Evolutionary conservation across 2,113 vertebrate genomes (phyloP).

Genomic region (Halcyon malimbica): DNA sequence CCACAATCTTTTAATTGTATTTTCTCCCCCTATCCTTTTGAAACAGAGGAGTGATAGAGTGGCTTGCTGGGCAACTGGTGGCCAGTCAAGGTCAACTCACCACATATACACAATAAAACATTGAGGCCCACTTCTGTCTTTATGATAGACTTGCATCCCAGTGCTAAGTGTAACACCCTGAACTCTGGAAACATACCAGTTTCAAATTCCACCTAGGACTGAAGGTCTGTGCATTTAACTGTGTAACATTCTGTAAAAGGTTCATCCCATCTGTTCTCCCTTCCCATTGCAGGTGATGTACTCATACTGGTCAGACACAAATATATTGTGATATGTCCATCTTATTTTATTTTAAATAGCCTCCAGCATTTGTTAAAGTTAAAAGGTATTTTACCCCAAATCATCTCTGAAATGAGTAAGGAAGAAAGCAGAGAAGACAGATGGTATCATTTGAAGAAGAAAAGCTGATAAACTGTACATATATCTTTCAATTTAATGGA

Average conservation of each 20-base stretch:
- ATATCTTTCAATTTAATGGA: slow-evolving; percentile 46
- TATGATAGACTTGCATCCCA: background rate
- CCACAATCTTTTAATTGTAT: rapidly evolving
- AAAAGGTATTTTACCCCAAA: background rate
- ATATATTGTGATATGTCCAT: background rate
- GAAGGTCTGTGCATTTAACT: background rate
- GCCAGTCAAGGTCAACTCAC: background rate
- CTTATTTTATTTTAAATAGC: background rate
- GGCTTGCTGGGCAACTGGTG: background rate
- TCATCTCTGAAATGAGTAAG: background rate
- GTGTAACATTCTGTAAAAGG: background rate
- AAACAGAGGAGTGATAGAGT: background rate
- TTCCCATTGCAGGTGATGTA: background rate
- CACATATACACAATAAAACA: background rate
- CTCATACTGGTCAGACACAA: background rate
- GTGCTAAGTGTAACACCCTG: background rate
- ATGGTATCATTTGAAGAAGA: slow-evolving; percentile 40
- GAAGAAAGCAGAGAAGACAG: slow-evolving; percentile 14
- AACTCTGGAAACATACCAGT: background rate
- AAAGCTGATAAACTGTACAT: slow-evolving; percentile 55
- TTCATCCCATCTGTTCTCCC: background rate
- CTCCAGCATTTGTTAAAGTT: background rate
- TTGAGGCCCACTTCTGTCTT: background rate
- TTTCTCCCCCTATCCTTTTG: background rate
- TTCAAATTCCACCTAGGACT: background rate